These are phyloP conservation scores for Lampris incognitus DNA, from an alignment of 2,113 vertebrate genomes.

Conservation along the genomic window DNA sequence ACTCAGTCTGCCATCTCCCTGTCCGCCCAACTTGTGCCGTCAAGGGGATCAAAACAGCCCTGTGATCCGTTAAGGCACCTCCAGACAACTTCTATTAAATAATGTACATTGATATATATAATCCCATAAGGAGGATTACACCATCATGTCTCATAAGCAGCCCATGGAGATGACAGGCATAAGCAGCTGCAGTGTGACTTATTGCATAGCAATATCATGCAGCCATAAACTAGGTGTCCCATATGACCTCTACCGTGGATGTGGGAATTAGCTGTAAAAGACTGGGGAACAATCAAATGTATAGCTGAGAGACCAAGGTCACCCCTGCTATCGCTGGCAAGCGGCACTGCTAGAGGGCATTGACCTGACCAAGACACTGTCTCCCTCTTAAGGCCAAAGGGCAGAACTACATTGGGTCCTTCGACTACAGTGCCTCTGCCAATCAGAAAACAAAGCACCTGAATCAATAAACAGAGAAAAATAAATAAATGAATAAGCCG, in stretches of 20 bases:
- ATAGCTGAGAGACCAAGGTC: neutral
- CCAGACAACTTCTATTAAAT: conserved; percentile 15
- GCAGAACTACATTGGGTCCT: neutral
- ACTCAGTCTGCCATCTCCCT: neutral
- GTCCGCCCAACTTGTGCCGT: too few relatives aligned
- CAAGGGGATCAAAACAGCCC: conserved; percentile 5
- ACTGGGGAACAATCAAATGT: neutral
- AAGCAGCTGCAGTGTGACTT: neutral
- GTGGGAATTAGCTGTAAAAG: neutral
- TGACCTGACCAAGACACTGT: neutral
- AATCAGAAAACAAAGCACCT: neutral
- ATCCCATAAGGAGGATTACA: conserved; percentile 18
- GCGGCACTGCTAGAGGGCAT: neutral
- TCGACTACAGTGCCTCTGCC: neutral
- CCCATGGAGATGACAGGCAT: neutral
- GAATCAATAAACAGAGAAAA: neutral
- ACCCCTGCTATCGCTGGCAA: neutral
- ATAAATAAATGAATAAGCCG: neutral
- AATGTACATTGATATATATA: conserved; percentile 7
- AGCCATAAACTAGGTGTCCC: neutral
- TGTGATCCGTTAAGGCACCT: conserved; percentile 4
- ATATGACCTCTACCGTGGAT: neutral
- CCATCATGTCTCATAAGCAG: neutral
- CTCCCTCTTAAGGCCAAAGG: neutral
- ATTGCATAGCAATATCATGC: neutral